A percentile compares a stretch with the other conserved stretches of the same genome.
phyloP scores from a whole-genome alignment of 2,888 invertebrate species.

The Brachyopa scutellaris region DNA sequence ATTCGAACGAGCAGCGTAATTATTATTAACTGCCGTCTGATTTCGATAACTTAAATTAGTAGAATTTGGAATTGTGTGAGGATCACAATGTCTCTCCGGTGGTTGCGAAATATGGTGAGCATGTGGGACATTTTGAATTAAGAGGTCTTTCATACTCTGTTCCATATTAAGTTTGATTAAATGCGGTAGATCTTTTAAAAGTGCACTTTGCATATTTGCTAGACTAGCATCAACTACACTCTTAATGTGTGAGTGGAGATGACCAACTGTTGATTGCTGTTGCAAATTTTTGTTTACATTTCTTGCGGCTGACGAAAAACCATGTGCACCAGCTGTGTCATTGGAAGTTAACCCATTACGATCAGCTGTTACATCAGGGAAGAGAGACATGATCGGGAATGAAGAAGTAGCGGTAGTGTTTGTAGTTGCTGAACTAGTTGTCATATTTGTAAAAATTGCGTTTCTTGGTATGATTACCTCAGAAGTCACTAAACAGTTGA shows the following conservation, averaged over 20 bases:
- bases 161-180: neutral
- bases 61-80: no score
- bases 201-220: neutral
- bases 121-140: neutral
- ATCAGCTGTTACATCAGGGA: neutral
- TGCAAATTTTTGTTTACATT: neutral
- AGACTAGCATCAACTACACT: no score
- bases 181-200: neutral
- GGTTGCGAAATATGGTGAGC: no score
- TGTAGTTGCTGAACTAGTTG: neutral
- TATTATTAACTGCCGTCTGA: no score
- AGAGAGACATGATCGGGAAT: neutral
- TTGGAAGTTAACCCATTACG: neutral
- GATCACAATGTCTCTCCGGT: no score
- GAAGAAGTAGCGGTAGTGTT: neutral
- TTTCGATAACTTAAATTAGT: no score
- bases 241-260: neutral
- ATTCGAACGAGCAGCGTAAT: no score
- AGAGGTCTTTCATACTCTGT: neutral
- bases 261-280: neutral
- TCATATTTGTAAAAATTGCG: neutral
- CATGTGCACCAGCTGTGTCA: neutral
- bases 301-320: neutral
- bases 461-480: neutral
- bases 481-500: neutral